A percentile compares a stretch with the other conserved stretches of the same genome.
Evolutionary conservation across 2,797 vertebrate species (phyloP).

Genomic region (Pipistrellus kuhlii): DNA sequence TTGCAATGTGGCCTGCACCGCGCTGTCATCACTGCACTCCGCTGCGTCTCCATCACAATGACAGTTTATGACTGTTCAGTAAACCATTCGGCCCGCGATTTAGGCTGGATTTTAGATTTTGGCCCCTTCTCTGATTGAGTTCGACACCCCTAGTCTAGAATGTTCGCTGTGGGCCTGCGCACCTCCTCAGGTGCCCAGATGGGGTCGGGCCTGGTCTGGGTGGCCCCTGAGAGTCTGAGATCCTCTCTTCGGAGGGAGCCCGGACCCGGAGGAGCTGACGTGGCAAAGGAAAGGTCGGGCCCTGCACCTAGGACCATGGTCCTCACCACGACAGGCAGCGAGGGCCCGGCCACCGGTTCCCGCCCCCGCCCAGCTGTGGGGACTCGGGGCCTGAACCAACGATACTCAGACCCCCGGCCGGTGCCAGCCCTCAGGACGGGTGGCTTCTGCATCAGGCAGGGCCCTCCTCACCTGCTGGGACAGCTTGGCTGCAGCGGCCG

Average conservation of each 20-base stretch:
- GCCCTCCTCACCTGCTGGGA: conserved; percentile 94
- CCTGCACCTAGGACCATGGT: background rate
- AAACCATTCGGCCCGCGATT: too few species aligned
- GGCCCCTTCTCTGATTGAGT: too few species aligned
- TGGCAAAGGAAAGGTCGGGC: too few species aligned
- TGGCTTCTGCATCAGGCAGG: background rate
- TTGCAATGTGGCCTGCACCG: too few species aligned
- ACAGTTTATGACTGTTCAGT: too few species aligned
- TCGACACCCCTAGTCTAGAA: too few species aligned
- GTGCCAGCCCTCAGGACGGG: background rate
- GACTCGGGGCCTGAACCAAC: background rate
- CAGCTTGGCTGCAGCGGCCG: conserved; percentile 96
- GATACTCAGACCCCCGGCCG: background rate
- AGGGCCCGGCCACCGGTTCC: background rate
- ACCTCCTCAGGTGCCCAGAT: background rate
- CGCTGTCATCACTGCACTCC: too few species aligned
- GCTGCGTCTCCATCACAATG: too few species aligned
- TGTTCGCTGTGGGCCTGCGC: background rate
- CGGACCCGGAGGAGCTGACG: background rate
- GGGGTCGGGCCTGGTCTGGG: background rate
- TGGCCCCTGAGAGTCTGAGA: background rate
- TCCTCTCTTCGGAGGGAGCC: background rate
- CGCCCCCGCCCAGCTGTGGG: background rate
- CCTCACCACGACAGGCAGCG: background rate
- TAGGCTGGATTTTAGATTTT: too few species aligned